These are phyloP conservation scores for Bostrychus sinensis DNA, from an alignment of 2,113 vertebrate genomes.

Conservation along the genomic window DNA sequence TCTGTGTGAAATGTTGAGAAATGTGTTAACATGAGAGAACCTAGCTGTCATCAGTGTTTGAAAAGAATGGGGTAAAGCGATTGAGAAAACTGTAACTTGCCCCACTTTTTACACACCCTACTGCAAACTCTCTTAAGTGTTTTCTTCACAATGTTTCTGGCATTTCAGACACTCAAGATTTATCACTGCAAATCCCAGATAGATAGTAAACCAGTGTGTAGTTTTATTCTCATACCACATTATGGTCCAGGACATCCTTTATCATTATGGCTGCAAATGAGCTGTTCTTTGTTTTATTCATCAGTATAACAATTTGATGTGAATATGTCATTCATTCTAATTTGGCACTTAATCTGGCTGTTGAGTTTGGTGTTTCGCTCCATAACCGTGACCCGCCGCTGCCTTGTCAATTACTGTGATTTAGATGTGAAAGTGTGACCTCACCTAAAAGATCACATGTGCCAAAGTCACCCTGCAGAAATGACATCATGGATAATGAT, in stretches of 20 bases:
- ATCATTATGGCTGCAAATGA: not conserved
- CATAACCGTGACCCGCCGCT: constrained; percentile 46
- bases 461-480: constrained; percentile 81
- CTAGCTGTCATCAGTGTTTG: too few species aligned
- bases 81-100: not conserved
- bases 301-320: constrained; percentile 13
- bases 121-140: too few species aligned
- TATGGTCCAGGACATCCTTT: not conserved
- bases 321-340: constrained; percentile 17
- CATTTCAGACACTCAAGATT: not conserved
- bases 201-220: not conserved
- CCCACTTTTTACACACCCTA: not conserved
- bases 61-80: too few species aligned
- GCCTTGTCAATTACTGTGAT: constrained; percentile 67
- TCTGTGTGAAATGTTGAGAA: too few species aligned
- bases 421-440: constrained; percentile 72
- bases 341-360: constrained; percentile 20
- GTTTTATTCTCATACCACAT: not conserved
- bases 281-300: not conserved
- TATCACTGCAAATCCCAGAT: not conserved
- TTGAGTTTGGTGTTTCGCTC: constrained; percentile 51
- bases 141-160: too few species aligned
- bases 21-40: too few species aligned
- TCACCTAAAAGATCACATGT: constrained; percentile 71
- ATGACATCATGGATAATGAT: constrained; percentile 82